phyloP scores from a whole-genome alignment of 2,113 vertebrate genomes.

The Pedetes capensis region DNA sequence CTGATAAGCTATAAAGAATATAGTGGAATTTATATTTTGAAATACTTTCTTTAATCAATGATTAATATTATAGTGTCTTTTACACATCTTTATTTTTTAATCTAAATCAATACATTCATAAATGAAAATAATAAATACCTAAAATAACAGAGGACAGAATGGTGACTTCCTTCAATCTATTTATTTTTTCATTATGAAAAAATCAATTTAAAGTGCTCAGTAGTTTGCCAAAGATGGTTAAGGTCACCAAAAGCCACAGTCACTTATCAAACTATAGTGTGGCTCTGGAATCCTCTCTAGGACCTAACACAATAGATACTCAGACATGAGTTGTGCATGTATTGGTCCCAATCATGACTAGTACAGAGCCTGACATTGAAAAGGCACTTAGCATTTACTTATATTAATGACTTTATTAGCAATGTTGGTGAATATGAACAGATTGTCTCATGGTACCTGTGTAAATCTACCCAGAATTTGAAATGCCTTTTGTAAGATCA shows the following conservation, averaged over 20 bases:
- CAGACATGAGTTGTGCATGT: not conserved
- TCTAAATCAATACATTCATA: too few relatives aligned
- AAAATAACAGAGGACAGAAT: not conserved
- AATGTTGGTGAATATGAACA: not conserved
- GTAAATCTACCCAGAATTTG: not conserved
- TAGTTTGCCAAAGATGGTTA: not conserved
- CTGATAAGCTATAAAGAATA: not conserved
- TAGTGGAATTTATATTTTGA: not conserved
- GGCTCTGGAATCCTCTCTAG: not conserved
- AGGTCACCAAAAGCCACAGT: not conserved
- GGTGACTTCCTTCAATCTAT: not conserved
- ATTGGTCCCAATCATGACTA: not conserved
- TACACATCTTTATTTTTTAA: not conserved
- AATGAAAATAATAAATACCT: not conserved
- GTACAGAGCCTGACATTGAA: not conserved
- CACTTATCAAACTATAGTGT: not conserved
- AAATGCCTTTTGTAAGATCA: not conserved
- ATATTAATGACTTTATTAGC: not conserved
- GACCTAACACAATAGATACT: not conserved
- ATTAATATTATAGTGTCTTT: not conserved
- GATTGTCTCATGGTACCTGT: not conserved
- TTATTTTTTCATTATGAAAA: not conserved
- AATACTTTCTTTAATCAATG: not conserved
- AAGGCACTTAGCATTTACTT: not conserved
- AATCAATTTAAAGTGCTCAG: not conserved